A percentile compares a stretch with the other conserved stretches of the same genome.
phyloP scores from a whole-genome alignment of 1,140 invertebrate genomes.

The Ridgeia piscesae region DNA sequence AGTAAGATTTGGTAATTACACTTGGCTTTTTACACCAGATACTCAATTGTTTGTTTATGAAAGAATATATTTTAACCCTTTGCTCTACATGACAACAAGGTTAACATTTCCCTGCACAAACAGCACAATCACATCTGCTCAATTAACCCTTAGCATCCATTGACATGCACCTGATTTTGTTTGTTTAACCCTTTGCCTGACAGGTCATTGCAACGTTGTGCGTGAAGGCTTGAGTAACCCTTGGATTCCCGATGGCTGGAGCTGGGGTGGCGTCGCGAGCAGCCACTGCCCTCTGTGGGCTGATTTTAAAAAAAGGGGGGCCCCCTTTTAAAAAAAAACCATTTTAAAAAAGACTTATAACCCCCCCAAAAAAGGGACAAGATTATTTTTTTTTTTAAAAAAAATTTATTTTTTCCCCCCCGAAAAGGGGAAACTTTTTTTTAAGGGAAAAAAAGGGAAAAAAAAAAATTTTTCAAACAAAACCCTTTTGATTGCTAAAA shows the following conservation, averaged over 20 bases:
- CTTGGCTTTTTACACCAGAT: background rate
- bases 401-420: too few relatives aligned
- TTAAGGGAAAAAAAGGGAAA: too few relatives aligned
- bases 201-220: conserved; percentile 68
- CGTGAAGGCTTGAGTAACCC: conserved; percentile 71
- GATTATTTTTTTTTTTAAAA: too few relatives aligned
- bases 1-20: background rate
- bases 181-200: background rate
- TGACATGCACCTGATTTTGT: background rate
- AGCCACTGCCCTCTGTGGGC: conserved; percentile 74
- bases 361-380: too few relatives aligned
- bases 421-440: too few relatives aligned
- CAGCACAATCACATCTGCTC: background rate
- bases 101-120: background rate
- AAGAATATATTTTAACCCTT: background rate
- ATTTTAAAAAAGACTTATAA: too few relatives aligned
- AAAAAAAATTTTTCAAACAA: too few relatives aligned
- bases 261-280: conserved; percentile 75
- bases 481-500: too few relatives aligned
- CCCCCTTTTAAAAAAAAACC: too few relatives aligned
- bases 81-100: background rate
- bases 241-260: conserved; percentile 79
- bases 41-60: background rate
- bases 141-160: background rate
- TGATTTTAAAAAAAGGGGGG: too few relatives aligned